These are phyloP conservation scores for Drosophila malerkotliana DNA, from an alignment of 1,140 invertebrate genomes.

Conservation along the genomic window DNA sequence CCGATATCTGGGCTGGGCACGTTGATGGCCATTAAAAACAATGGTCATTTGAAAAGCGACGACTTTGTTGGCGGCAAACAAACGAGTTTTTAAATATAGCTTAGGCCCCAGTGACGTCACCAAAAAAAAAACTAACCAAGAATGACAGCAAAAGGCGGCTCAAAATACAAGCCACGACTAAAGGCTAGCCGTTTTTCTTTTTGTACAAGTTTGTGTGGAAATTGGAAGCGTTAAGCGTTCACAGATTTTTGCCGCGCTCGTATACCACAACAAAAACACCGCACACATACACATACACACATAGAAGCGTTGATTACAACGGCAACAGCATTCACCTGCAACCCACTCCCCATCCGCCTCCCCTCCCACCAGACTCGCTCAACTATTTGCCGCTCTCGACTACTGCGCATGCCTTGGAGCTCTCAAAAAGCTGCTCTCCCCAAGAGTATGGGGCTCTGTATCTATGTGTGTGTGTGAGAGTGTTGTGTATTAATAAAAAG, in stretches of 20 bases:
- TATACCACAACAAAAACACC: constrained; percentile 58
- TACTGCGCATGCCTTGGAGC: constrained; percentile 43
- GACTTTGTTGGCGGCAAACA: constrained; percentile 30
- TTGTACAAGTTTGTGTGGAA: constrained; percentile 52
- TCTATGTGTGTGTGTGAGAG: constrained; percentile 27
- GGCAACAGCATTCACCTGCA: constrained; percentile 65
- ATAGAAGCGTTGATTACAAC: constrained; percentile 31
- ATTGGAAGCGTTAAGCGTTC: constrained; percentile 45
- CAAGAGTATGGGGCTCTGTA: neutral
- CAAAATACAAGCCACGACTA: constrained; percentile 13
- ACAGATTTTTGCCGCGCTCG: constrained; percentile 67
- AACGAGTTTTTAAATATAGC: constrained; percentile 72
- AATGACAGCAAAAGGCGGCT: constrained; percentile 50
- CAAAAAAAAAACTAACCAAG: constrained; percentile 48
- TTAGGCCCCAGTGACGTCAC: constrained; percentile 62
- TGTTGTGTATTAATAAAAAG: constrained; percentile 77
- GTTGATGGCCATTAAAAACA: constrained; percentile 49
- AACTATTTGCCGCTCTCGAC: neutral
- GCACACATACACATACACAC: constrained; percentile 9
- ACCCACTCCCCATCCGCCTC: constrained; percentile 10
- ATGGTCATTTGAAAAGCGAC: constrained; percentile 28
- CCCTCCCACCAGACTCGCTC: neutral
- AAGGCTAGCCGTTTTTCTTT: constrained; percentile 25
- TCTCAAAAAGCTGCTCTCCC: constrained; percentile 7
- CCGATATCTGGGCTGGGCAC: constrained; percentile 26